Evolutionary conservation across 92 coral and sea anemone genomes (phyloP), one percentile per base, ranked within the genome.

Genomic region (Siderastrea siderea): DNA sequence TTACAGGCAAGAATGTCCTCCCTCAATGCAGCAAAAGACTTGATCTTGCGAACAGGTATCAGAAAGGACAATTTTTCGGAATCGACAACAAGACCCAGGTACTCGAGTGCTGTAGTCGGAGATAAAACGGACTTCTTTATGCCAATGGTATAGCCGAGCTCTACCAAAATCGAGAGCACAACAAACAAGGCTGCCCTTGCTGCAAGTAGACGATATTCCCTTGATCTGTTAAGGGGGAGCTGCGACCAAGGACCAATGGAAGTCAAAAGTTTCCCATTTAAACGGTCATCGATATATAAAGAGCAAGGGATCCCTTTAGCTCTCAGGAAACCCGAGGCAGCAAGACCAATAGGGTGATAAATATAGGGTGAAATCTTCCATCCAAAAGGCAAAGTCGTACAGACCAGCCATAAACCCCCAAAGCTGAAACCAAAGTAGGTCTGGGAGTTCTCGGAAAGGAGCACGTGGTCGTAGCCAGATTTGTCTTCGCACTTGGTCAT

Each of bases 91-190:
- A 87, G 47, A 19, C 86, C 72, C 86, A 87, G 62, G 47, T 79
- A 68, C 54, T 53, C 48, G n/a, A n/a, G n/a, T n/a, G n/a, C n/a
- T n/a, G n/a, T n/a, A n/a, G n/a, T n/a, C n/a, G n/a, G 70, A 52
- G 48, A 10, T 49, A 73, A 74, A 75, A 74, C 76, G 59, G 85
- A 77, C 78, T 86, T 78, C 47, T 66, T 66, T 1, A 77, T 78
- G 61, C 79, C 85, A 77, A 86, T 77, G 71, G 85, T 63, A 58
- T 84, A 84, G 43, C 90, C 85, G 62, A 77, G 79, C 17, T 64
- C 49, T 47, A 79, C 58, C 61, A 86, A 71, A 5, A 78, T 50
- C 46, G 90, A 86, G 62, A 86, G 58, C 47, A 86, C 85, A 53
- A 86, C 65, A 55, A 76, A 67, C n/a, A 66, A 51, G 14, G 90